These are phyloP conservation scores for Ostrea denselamellosa DNA, from an alignment of 1,140 invertebrate genomes.

Conservation along the genomic window DNA sequence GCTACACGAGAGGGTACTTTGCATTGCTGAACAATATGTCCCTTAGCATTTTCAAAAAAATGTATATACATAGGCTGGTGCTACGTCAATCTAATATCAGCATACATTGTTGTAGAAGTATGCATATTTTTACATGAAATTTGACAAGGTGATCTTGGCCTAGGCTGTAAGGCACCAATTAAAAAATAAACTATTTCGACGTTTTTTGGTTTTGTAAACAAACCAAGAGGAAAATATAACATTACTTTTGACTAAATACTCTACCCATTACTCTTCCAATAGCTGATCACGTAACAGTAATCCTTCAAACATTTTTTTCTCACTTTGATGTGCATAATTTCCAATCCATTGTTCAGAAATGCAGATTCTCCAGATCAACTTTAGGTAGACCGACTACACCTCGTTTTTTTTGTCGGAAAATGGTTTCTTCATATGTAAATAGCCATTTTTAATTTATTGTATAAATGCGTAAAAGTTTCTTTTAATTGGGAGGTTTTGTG, in stretches of 20 bases:
- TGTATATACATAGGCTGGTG: not conserved
- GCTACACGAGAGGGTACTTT: not conserved
- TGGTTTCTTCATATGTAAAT: conserved; percentile 11
- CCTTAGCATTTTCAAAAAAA: conserved; percentile 18
- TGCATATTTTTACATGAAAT: not conserved
- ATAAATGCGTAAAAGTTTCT: not conserved
- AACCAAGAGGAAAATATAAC: not conserved
- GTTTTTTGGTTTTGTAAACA: conserved; percentile 14
- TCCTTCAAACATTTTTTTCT: not conserved
- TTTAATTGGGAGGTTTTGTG: not conserved
- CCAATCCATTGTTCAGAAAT: conserved; percentile 20
- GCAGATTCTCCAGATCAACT: not conserved
- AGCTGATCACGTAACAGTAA: not conserved
- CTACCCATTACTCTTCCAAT: not conserved
- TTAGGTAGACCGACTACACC: not conserved
- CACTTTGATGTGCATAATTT: not conserved
- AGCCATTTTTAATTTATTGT: conserved; percentile 35
- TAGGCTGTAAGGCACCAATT: not conserved
- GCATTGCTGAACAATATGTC: conserved; percentile 27
- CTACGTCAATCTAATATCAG: not conserved
- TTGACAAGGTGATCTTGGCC: not conserved
- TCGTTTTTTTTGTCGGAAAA: not conserved
- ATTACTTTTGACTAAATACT: conserved; percentile 10
- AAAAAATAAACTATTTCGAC: not conserved
- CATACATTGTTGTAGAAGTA: not conserved